Evolutionary conservation across 2,888 invertebrate genomes (phyloP).

Genomic region (Spisula solida): DNA sequence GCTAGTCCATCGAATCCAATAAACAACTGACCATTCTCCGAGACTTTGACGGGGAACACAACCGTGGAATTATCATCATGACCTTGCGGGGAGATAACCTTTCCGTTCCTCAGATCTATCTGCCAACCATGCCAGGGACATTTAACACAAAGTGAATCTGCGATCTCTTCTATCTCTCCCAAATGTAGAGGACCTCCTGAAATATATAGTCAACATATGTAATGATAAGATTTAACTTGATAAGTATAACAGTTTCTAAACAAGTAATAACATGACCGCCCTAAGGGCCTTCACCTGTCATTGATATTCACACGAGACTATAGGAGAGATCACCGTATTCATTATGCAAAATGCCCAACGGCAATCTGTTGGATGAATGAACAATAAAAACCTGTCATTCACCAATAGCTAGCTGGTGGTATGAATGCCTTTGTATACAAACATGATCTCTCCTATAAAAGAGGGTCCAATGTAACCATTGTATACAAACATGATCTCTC

Average conservation of each 20-base stretch:
- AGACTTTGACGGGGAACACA: slow-evolving; percentile 80
- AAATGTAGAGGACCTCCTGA: slow-evolving; percentile 85
- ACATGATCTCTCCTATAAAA: no score
- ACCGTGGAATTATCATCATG: slow-evolving; percentile 65
- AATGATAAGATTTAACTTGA: no score
- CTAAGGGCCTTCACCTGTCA: not conserved
- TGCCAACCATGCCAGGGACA: slow-evolving; percentile 87
- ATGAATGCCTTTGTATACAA: no score
- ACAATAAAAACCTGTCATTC: no score
- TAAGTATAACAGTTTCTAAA: not conserved
- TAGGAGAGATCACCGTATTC: no score
- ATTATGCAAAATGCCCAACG: no score
- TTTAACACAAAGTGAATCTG: slow-evolving; percentile 80
- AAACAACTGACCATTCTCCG: slow-evolving; percentile 75
- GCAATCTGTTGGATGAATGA: no score
- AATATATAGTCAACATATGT: slow-evolving; percentile 17
- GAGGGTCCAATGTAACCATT: no score
- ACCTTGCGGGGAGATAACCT: slow-evolving; percentile 76
- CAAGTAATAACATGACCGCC: not conserved
- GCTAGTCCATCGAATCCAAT: slow-evolving; percentile 82
- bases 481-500: no score
- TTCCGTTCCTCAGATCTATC: slow-evolving; percentile 80
- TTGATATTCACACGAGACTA: no score
- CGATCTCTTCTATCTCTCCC: slow-evolving; percentile 85
- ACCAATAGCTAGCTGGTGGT: no score